Evolutionary conservation across 2,113 vertebrate species (phyloP), one percentile per base, ranked within the genome.

Genomic region (Xenus cinereus): DNA sequence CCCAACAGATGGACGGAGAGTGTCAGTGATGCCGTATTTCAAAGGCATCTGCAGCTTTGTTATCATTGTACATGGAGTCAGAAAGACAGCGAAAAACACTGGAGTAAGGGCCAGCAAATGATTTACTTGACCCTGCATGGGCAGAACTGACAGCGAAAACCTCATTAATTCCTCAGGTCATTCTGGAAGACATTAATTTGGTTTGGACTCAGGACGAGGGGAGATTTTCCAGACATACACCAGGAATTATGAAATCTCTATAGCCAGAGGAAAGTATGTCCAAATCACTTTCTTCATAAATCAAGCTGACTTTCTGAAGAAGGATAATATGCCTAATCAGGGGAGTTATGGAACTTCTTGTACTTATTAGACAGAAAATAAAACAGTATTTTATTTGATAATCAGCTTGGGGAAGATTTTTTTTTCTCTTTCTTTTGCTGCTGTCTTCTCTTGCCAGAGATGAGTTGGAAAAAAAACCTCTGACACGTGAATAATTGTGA

Each of bases 131-230:
- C 99, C 99, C 98, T 97, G 98, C 97, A 97, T 98, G 94, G 98
- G 98, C 98, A 98, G 98, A 99, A 98, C 98, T 98, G 98, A 98
- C 98, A 98, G 98, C 98, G 50, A 98, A 98, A 99, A 98, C 98
- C 99, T 99, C 99, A 99, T 99, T 99, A 99, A 99, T 99, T 99
- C 98, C 98, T 98, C 96, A 90, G 99, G 99, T 99, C 99, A 99
- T 98, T 98, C 98, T 97, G 98, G 98, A 98, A 98, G 99, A 99
- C 99, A 98, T 99, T 99, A 99, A 99, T 98, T 99, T 99, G 99
- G 99, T 99, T 99, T 98, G 98, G 98, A 99, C 99, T 98, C 96
- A 10, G 85, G 98, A 98, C 76, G 97, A 98, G 96, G 97, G 98
- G 99, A 99, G 96, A 98, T 98, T 98, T 99, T 99, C 99, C 99